phyloP scores from a whole-genome alignment of 1,140 invertebrate species.

The Drosophila mauritiana region DNA sequence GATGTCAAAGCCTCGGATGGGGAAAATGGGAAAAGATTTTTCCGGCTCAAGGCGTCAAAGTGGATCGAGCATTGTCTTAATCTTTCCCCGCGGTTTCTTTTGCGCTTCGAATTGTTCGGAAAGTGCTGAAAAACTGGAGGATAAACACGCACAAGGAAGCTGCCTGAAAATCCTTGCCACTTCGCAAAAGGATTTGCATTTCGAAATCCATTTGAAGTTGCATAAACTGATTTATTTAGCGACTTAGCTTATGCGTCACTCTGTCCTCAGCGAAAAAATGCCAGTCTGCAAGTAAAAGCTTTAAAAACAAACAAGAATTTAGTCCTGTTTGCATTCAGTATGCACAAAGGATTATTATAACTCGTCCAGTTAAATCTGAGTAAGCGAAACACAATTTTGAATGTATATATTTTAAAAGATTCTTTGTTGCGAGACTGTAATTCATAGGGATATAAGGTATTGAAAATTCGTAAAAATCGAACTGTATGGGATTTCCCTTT shows the following conservation, averaged over 20 bases:
- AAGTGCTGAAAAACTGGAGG: not conserved
- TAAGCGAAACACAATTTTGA: not conserved
- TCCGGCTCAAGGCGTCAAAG: constrained; percentile 38
- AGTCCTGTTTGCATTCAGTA: constrained; percentile 19
- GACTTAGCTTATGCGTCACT: constrained; percentile 25
- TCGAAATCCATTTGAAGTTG: constrained; percentile 38
- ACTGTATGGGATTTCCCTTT: not conserved
- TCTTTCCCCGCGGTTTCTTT: constrained; percentile 45
- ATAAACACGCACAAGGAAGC: constrained; percentile 4
- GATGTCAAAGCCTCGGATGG: constrained; percentile 23
- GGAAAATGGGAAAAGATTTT: constrained; percentile 34
- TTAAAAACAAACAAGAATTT: constrained; percentile 28
- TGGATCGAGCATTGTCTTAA: constrained; percentile 48
- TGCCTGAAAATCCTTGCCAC: constrained; percentile 16
- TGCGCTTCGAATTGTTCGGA: constrained; percentile 3
- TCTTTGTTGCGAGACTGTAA: not conserved
- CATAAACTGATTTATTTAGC: constrained; percentile 40
- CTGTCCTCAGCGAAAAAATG: constrained; percentile 4
- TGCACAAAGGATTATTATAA: constrained; percentile 27
- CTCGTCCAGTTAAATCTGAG: constrained; percentile 2
- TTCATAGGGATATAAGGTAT: constrained; percentile 3
- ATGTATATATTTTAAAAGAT: constrained; percentile 1
- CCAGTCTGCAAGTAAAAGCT: constrained; percentile 15
- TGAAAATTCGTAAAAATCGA: not conserved
- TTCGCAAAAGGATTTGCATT: constrained; percentile 36